Percentiles rank a stretch among this genome's conserved stretches.
phyloP scores from a whole-genome alignment of 2,888 invertebrate genomes.

The Coecobrya sp. region DNA sequence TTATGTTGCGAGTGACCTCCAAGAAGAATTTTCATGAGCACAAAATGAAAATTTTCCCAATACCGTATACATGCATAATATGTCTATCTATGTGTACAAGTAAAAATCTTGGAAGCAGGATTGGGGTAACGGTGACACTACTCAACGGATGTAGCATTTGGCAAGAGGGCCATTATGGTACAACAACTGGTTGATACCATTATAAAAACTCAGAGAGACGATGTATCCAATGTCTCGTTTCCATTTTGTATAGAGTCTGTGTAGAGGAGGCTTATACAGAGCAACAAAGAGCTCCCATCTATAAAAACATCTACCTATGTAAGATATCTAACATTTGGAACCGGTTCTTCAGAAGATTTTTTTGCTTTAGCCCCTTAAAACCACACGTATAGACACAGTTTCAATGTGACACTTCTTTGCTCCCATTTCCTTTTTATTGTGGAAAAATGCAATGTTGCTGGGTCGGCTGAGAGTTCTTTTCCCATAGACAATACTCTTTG shows the following conservation, averaged over 20 bases:
- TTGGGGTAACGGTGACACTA: neutral
- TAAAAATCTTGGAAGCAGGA: neutral
- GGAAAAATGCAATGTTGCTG: slow-evolving; percentile 8
- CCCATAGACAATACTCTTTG: slow-evolving; percentile 59
- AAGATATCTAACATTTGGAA: neutral
- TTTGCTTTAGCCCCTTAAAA: neutral
- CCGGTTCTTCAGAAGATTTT: neutral
- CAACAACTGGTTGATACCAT: neutral
- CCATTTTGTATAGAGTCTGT: neutral
- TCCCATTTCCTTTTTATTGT: neutral
- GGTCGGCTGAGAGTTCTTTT: slow-evolving; percentile 40
- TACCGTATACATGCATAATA: neutral
- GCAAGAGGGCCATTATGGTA: neutral
- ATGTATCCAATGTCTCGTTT: neutral
- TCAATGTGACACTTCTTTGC: neutral
- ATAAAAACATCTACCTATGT: neutral
- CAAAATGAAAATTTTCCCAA: slow-evolving; percentile 60
- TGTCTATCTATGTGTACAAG: neutral
- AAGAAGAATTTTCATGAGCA: slow-evolving; percentile 64
- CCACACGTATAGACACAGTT: neutral
- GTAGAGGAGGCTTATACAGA: neutral
- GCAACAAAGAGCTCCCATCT: neutral
- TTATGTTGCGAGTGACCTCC: slow-evolving; percentile 57
- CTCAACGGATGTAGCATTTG: neutral
- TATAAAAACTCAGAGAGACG: neutral